phyloP scores from a whole-genome alignment of 2,888 invertebrate species.

The Caenorhabditis angaria region DNA sequence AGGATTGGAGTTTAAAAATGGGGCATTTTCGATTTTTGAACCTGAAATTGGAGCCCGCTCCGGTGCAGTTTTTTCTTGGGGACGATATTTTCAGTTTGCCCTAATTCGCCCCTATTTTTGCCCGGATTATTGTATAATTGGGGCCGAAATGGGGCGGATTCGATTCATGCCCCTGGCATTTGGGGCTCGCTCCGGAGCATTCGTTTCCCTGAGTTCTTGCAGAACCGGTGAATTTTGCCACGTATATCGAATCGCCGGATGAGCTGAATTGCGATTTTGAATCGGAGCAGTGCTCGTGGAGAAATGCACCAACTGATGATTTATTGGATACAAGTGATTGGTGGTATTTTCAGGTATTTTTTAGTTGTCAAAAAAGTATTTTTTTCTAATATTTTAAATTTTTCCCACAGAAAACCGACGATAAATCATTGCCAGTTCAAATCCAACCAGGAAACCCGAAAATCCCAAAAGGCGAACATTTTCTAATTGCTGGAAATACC shows the following conservation, averaged over 20 bases:
- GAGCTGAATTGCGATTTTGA: slow-evolving; percentile 65
- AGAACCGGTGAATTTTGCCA: slow-evolving; percentile 52
- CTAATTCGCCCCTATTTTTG: too few species aligned
- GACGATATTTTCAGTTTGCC: too few species aligned
- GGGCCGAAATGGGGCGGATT: too few species aligned
- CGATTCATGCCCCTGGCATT: too few species aligned
- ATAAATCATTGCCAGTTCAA: slow-evolving; percentile 67
- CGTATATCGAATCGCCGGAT: slow-evolving; percentile 58
- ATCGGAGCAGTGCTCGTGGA: slow-evolving; percentile 62
- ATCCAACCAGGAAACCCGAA: slow-evolving; percentile 63
- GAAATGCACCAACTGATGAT: slow-evolving; percentile 63
- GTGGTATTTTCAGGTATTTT: slow-evolving; percentile 61
- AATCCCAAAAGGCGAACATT: slow-evolving; percentile 53
- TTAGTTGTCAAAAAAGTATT: background rate
- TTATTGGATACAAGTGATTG: slow-evolving; percentile 69
- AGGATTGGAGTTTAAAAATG: too few species aligned
- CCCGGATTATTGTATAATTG: too few species aligned
- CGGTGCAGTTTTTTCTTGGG: too few species aligned
- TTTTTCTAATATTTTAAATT: too few species aligned
- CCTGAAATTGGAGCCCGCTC: too few species aligned
- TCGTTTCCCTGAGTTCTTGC: slow-evolving; percentile 10
- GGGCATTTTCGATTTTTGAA: too few species aligned
- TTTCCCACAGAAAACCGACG: slow-evolving; percentile 56
- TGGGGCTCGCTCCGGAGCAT: too few species aligned
- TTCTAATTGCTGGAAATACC: slow-evolving; percentile 69